Conservation (phyloP, 1,140 invertebrate genomes). For the Rhopalosiphum padi region DNA sequence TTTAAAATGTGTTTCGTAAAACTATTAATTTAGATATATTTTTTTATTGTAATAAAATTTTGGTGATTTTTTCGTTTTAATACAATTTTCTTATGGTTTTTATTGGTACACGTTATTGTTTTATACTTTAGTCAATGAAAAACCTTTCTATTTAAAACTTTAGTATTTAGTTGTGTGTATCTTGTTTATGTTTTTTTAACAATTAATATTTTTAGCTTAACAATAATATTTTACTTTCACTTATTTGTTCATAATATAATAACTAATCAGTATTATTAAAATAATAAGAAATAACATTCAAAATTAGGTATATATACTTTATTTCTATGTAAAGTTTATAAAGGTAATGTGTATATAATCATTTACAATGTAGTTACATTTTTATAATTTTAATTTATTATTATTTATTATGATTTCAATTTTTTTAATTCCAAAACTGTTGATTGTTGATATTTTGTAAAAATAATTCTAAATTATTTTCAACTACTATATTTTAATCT, state of each 20-base stretch:
- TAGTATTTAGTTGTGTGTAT: not conserved
- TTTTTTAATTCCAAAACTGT: no score
- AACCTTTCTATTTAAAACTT: not conserved
- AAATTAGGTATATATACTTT: not conserved
- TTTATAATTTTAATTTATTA: not conserved
- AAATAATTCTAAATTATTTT: not conserved
- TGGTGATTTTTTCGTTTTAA: not conserved
- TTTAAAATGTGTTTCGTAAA: not conserved
- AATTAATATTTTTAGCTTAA: not conserved
- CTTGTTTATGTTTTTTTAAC: not conserved
- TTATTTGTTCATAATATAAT: conserved; percentile 8
- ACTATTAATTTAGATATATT: not conserved
- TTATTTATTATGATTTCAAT: not conserved
- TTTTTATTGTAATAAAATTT: not conserved
- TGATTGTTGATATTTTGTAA: not conserved
- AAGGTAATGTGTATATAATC: not conserved
- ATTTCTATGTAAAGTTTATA: not conserved
- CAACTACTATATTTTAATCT: not conserved
- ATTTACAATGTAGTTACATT: not conserved
- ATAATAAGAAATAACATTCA: not conserved
- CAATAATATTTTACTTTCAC: not conserved
- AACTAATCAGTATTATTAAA: not conserved
- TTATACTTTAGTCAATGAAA: not conserved
- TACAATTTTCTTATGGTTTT: not conserved
- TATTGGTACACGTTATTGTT: not conserved